Evolutionary conservation across 1,140 invertebrate species (phyloP).

Genomic region (Yoshiicerus persimilis): DNA sequence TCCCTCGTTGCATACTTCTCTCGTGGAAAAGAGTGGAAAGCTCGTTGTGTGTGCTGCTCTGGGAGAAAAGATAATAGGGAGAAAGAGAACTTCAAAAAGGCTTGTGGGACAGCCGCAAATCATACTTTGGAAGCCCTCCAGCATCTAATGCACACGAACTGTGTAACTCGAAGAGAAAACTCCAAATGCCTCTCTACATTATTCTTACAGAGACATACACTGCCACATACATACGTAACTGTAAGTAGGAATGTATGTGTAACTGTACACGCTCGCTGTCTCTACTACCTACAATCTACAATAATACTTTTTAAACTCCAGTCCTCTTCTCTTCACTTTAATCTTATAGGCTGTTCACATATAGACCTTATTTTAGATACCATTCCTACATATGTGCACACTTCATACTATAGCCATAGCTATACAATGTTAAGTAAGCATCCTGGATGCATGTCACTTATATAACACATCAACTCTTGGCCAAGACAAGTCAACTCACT

Average conservation of each 20-base stretch:
- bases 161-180: neutral
- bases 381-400: no score
- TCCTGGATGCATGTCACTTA: neutral
- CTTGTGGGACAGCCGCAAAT: slow-evolving; percentile 30
- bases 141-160: slow-evolving; percentile 21
- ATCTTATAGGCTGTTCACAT: neutral
- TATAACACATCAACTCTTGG: neutral
- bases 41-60: neutral
- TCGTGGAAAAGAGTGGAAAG: neutral
- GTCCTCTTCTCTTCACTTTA: neutral
- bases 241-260: neutral
- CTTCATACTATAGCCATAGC: no score
- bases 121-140: slow-evolving; percentile 36
- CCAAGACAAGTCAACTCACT: slow-evolving; percentile 8
- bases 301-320: neutral
- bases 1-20: neutral
- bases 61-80: neutral
- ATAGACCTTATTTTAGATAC: neutral
- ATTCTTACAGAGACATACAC: neutral
- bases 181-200: neutral
- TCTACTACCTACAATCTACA: neutral
- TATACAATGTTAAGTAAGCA: no score
- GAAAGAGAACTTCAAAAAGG: slow-evolving; percentile 14
- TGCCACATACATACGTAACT: neutral
- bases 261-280: neutral